Evolutionary conservation across 2,113 vertebrate species (phyloP).

Genomic region (Anhinga rufa): DNA sequence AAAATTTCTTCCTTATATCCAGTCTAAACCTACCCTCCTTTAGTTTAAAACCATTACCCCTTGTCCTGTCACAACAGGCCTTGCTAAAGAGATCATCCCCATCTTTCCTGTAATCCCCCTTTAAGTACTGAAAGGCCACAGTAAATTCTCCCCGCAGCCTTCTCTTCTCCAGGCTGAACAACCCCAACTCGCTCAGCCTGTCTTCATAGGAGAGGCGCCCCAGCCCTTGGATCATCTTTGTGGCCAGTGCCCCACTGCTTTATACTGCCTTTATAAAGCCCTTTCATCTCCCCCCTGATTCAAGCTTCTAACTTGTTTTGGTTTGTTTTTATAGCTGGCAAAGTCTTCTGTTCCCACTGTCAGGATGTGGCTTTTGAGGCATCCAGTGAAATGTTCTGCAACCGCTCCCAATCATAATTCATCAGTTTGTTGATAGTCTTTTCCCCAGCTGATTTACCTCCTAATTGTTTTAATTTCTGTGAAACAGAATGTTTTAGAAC

Average conservation of each 20-base stretch:
- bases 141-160: too few relatives aligned
- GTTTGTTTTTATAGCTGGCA: not conserved
- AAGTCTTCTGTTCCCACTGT: not conserved
- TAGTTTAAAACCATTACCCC: too few relatives aligned
- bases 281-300: not conserved
- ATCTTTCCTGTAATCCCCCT: too few relatives aligned
- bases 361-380: not conserved
- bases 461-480: slow-evolving; percentile 1
- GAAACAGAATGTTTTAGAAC: slow-evolving; percentile 1
- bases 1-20: too few relatives aligned
- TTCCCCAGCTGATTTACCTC: not conserved
- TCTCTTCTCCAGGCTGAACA: too few relatives aligned
- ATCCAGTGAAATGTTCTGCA: not conserved
- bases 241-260: not conserved
- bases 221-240: too few relatives aligned
- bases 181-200: too few relatives aligned
- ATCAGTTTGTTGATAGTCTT: not conserved
- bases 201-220: too few relatives aligned
- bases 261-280: not conserved
- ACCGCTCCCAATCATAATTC: not conserved
- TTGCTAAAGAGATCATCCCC: too few relatives aligned
- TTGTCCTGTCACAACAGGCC: too few relatives aligned
- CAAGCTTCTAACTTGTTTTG: not conserved
- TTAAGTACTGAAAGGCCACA: too few relatives aligned
- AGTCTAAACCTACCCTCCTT: too few relatives aligned